Evolutionary conservation across 2,888 invertebrate species (phyloP).

Genomic region (Liodrosophila aerea): DNA sequence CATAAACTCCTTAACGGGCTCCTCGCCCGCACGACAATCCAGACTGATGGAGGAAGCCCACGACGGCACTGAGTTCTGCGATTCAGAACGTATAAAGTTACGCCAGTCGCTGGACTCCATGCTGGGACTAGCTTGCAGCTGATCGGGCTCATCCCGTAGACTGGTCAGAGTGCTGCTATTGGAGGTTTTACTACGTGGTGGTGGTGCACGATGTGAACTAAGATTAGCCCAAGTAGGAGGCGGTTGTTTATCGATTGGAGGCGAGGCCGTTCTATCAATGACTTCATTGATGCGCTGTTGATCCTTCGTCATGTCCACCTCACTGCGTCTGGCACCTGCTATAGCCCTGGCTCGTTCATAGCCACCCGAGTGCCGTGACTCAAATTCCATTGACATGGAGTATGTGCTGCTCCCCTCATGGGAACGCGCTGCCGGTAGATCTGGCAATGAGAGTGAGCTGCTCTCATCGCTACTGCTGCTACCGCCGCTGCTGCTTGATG

Average conservation of each 20-base stretch:
- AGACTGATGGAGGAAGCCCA: constrained; percentile 86
- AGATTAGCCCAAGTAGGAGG: too few species aligned
- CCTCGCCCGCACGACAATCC: constrained; percentile 85
- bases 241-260: too few species aligned
- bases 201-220: too few species aligned
- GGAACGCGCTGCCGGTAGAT: constrained; percentile 57
- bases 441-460: constrained; percentile 68
- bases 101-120: constrained; percentile 84
- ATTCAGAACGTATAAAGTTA: constrained; percentile 83
- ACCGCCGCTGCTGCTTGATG: constrained; percentile 68
- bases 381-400: constrained; percentile 81
- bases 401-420: constrained; percentile 78
- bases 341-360: constrained; percentile 76
- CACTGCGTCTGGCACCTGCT: constrained; percentile 79
- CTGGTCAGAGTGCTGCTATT: constrained; percentile 85
- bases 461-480: constrained; percentile 69
- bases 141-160: constrained; percentile 84
- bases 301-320: constrained; percentile 81
- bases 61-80: constrained; percentile 86
- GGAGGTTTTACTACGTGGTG: constrained; percentile 78
- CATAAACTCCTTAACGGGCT: constrained; percentile 86
- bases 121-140: constrained; percentile 84
- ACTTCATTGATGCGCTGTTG: constrained; percentile 78
- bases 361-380: constrained; percentile 79
- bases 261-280: too few species aligned